Evolutionary conservation across 2,113 vertebrate genomes (phyloP).

Genomic region (Phalacrocorax aristotelis): DNA sequence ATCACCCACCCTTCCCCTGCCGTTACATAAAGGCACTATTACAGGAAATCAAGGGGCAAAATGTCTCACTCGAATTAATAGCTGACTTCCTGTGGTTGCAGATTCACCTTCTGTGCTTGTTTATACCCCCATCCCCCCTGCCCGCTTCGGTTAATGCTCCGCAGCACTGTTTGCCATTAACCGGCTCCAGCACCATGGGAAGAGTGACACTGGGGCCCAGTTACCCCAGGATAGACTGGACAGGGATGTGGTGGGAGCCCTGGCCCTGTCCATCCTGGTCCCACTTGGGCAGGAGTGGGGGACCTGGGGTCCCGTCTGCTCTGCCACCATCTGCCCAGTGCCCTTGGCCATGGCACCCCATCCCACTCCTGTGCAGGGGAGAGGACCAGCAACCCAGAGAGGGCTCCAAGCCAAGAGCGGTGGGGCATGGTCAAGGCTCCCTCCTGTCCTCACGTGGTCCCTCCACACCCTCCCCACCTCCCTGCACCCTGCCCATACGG

Average conservation of each 20-base stretch:
- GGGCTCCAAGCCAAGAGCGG: background rate
- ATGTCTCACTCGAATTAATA: conserved; percentile 58
- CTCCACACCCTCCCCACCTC: background rate
- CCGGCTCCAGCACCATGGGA: background rate
- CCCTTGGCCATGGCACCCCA: background rate
- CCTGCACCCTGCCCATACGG: fast-evolving
- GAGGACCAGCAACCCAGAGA: background rate
- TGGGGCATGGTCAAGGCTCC: background rate
- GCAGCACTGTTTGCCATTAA: conserved; percentile 15
- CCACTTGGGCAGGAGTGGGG: fast-evolving
- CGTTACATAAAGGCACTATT: background rate
- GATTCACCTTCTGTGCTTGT: conserved; percentile 36
- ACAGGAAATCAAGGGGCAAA: conserved; percentile 67
- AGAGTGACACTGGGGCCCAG: background rate
- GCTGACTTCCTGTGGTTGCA: conserved; percentile 72
- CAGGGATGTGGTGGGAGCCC: background rate
- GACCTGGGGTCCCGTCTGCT: background rate
- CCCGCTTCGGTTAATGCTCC: background rate
- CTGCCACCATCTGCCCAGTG: fast-evolving
- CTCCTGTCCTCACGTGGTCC: background rate
- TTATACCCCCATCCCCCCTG: background rate
- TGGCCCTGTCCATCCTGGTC: background rate
- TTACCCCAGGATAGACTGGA: background rate
- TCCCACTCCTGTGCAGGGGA: background rate
- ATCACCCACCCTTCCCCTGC: background rate